Percentiles rank a stretch among this genome's conserved stretches.
Evolutionary conservation across 1,140 invertebrate genomes (phyloP).

Genomic region (Psilanteris sp.): DNA sequence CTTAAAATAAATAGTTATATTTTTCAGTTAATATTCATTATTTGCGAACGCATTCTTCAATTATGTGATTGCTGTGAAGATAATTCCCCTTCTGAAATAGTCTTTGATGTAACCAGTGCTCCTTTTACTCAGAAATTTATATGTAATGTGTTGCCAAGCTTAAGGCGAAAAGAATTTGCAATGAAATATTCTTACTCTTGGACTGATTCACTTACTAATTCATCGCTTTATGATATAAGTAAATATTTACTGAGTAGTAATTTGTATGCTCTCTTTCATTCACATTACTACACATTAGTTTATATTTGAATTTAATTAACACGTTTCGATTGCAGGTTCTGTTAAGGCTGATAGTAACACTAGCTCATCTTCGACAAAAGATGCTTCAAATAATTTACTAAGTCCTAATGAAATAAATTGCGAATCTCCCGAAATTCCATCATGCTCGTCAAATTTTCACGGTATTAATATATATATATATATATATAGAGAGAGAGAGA

Average conservation of each 20-base stretch:
- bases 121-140: slow-evolving; percentile 79
- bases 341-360: slow-evolving; percentile 63
- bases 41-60: slow-evolving; percentile 88
- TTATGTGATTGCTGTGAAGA: slow-evolving; percentile 83
- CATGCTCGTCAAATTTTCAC: slow-evolving; percentile 76
- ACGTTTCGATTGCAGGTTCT: slow-evolving; percentile 17
- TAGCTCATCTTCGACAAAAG: slow-evolving; percentile 67
- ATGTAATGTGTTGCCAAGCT: slow-evolving; percentile 68
- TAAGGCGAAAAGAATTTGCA: slow-evolving; percentile 62
- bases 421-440: slow-evolving; percentile 76
- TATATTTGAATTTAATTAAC: background rate
- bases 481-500: no score
- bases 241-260: slow-evolving; percentile 17
- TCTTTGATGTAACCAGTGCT: slow-evolving; percentile 71
- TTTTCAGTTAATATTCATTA: slow-evolving; percentile 85
- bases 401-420: slow-evolving; percentile 71
- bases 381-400: slow-evolving; percentile 67
- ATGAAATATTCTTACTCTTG: slow-evolving; percentile 74
- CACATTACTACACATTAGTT: background rate
- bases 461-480: slow-evolving; percentile 52
- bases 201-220: slow-evolving; percentile 72
- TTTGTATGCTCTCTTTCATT: no score
- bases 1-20: background rate
- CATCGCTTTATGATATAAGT: slow-evolving; percentile 70
- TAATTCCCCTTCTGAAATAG: slow-evolving; percentile 75